Evolutionary conservation across 2,797 vertebrate genomes (phyloP).

Genomic region (Pantherophis alleghaniensis): DNA sequence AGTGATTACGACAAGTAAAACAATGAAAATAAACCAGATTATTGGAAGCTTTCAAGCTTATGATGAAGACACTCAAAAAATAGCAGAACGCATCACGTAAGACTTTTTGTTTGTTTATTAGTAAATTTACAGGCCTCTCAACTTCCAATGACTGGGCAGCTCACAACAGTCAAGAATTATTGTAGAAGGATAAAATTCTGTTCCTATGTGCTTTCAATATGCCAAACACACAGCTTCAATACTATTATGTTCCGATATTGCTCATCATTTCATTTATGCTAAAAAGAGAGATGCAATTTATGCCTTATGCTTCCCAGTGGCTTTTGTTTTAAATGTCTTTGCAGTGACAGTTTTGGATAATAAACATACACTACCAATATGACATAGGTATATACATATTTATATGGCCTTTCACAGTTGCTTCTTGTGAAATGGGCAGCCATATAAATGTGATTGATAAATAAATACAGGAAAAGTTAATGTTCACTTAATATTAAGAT

Average conservation of each 20-base stretch:
- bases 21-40: conserved; percentile 62
- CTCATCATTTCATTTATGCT: background rate
- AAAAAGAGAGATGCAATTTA: background rate
- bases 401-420: background rate
- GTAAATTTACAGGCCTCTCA: background rate
- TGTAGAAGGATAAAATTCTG: background rate
- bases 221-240: background rate
- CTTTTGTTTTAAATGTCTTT: background rate
- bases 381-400: background rate
- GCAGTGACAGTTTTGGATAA: background rate
- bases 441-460: background rate
- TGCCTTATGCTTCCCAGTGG: background rate
- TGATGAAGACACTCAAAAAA: conserved; percentile 82
- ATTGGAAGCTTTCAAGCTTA: conserved; percentile 80
- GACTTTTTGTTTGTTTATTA: conserved; percentile 29
- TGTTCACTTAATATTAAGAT: background rate
- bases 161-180: background rate
- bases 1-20: conserved; percentile 76
- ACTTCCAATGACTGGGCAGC: background rate
- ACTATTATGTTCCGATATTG: background rate
- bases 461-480: background rate
- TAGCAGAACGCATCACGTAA: conserved; percentile 78
- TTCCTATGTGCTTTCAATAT: background rate
- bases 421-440: background rate
- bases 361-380: background rate